Conservation (phyloP, 2,888 invertebrate species). For the Macrostomum cliftonense region DNA sequence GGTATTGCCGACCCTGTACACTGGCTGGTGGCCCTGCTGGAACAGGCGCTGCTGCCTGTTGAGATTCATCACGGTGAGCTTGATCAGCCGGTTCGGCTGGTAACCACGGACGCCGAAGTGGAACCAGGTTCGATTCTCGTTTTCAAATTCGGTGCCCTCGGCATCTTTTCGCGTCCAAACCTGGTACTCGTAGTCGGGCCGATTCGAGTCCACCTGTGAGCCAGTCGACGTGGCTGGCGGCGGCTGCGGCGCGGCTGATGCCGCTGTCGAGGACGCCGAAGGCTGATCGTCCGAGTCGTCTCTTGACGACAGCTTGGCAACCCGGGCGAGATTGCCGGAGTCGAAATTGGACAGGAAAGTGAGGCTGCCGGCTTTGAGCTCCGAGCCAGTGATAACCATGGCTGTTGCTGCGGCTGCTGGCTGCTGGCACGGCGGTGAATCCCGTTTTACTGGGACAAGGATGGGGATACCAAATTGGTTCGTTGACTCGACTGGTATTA, state of each 20-base stretch:
- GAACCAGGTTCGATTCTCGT: conserved; percentile 77
- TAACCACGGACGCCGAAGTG: conserved; percentile 59
- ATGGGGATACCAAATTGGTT: too few relatives aligned
- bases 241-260: background rate
- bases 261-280: background rate
- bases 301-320: conserved; percentile 46
- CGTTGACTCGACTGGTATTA: too few relatives aligned
- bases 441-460: too few relatives aligned
- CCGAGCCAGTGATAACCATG: conserved; percentile 14
- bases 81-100: conserved; percentile 42
- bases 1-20: conserved; percentile 16
- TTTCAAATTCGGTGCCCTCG: conserved; percentile 64
- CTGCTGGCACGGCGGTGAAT: too few relatives aligned
- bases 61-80: conserved; percentile 64
- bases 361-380: conserved; percentile 46
- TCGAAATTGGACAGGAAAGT: conserved; percentile 69
- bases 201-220: background rate
- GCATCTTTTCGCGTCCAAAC: conserved; percentile 77
- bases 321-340: conserved; percentile 66
- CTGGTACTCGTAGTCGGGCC: conserved; percentile 61
- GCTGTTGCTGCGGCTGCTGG: too few relatives aligned
- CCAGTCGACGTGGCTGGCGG: too few relatives aligned
- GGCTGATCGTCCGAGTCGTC: conserved; percentile 24
- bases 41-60: conserved; percentile 73
- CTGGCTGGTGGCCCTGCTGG: conserved; percentile 50